Evolutionary conservation across 2,113 vertebrate species (phyloP).

Genomic region (Salvator merianae): DNA sequence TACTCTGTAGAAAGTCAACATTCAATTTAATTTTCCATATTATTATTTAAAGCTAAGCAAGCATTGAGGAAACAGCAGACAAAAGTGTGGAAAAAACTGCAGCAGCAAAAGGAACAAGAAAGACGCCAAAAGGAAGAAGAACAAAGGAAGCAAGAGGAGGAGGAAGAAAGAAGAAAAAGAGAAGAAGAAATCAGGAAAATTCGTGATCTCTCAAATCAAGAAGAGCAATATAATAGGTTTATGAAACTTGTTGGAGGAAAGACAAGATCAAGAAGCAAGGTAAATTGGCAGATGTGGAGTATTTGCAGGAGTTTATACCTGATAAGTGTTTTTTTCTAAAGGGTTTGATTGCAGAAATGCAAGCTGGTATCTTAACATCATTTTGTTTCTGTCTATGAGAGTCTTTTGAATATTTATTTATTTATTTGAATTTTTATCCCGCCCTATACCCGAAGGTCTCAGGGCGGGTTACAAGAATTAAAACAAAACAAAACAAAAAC

Average conservation of each 20-base stretch:
- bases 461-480: no score
- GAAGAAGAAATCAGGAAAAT: slow-evolving; percentile 97
- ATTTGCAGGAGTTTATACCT: no score
- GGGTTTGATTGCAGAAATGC: no score
- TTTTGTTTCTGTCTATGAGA: no score
- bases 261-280: slow-evolving; percentile 83
- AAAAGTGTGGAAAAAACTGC: slow-evolving; percentile 88
- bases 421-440: no score
- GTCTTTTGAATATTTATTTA: no score
- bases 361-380: background rate
- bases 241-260: slow-evolving; percentile 96
- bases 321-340: no score
- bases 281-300: slow-evolving; percentile 45
- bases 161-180: slow-evolving; percentile 90
- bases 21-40: background rate
- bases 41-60: slow-evolving; percentile 80
- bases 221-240: slow-evolving; percentile 98
- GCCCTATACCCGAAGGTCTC: no score
- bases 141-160: slow-evolving; percentile 79
- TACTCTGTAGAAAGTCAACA: background rate
- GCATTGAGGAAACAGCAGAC: slow-evolving; percentile 87
- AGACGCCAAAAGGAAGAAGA: slow-evolving; percentile 85
- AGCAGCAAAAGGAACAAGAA: slow-evolving; percentile 87
- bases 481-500: no score
- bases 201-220: slow-evolving; percentile 95